Evolutionary conservation across 2,797 vertebrate genomes (phyloP).

Genomic region (Pipistrellus kuhlii): DNA sequence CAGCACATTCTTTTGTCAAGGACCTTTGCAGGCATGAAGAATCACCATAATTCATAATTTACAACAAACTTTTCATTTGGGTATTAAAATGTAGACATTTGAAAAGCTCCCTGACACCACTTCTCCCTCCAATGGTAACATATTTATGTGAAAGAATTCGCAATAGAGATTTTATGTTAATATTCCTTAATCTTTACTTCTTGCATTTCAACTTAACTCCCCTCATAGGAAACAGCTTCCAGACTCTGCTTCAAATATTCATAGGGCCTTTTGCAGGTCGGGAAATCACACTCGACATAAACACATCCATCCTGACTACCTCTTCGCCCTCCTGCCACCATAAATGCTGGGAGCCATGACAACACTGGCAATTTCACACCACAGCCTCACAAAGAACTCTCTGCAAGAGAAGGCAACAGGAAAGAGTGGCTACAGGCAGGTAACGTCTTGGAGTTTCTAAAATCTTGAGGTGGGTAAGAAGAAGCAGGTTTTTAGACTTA

Average conservation of each 20-base stretch:
- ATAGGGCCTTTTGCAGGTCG: neutral
- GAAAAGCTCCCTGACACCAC: constrained; percentile 62
- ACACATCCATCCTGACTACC: neutral
- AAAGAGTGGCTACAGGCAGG: neutral
- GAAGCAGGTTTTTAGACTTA: neutral
- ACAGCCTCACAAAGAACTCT: neutral
- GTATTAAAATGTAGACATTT: constrained; percentile 58
- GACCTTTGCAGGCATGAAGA: constrained; percentile 30
- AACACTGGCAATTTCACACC: neutral
- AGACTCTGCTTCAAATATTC: constrained; percentile 65
- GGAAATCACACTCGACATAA: neutral
- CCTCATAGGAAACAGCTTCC: constrained; percentile 63
- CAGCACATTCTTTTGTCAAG: constrained; percentile 45
- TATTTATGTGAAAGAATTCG: constrained; percentile 63
- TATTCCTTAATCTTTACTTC: constrained; percentile 70
- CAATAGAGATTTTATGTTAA: constrained; percentile 69
- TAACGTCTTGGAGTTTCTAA: neutral
- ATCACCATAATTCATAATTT: constrained; percentile 65
- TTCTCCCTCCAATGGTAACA: constrained; percentile 35
- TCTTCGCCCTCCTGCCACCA: neutral
- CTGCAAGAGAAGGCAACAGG: neutral
- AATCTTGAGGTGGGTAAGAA: neutral
- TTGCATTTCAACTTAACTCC: constrained; percentile 69
- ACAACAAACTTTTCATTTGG: constrained; percentile 61
- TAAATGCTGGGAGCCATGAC: neutral